These are phyloP conservation scores for Drosophila algonquin DNA, from an alignment of 2,888 invertebrate genomes.

Conservation along the genomic window DNA sequence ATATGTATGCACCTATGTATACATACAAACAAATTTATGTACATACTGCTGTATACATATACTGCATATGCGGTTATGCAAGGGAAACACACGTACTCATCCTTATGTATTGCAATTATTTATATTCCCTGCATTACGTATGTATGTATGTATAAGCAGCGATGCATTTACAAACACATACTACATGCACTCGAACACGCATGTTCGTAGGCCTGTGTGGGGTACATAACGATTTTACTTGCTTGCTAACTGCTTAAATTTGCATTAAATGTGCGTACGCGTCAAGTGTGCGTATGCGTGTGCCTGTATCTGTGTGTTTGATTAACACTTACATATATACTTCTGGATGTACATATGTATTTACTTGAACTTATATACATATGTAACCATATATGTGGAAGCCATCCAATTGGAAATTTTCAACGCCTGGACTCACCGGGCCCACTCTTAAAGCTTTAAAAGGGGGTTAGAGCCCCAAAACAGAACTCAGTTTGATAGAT, in stretches of 20 bases:
- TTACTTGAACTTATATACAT: conserved; percentile 18
- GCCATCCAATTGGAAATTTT: conserved; percentile 73
- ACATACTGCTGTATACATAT: conserved; percentile 22
- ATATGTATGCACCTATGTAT: conserved; percentile 5
- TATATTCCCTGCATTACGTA: conserved; percentile 78
- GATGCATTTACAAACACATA: conserved; percentile 33
- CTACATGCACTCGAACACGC: conserved; percentile 1
- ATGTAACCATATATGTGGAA: conserved; percentile 16
- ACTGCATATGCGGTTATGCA: conserved; percentile 72
- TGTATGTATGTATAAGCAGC: conserved; percentile 64
- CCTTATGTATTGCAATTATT: conserved; percentile 73
- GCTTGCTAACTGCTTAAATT: conserved; percentile 80
- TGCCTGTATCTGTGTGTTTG: not conserved
- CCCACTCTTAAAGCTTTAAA: conserved; percentile 48
- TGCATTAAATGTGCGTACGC: conserved; percentile 78
- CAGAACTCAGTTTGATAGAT: conserved; percentile 1
- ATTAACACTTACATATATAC: conserved; percentile 5
- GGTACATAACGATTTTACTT: conserved; percentile 69
- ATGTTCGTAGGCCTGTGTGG: conserved; percentile 34
- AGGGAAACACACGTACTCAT: conserved; percentile 39
- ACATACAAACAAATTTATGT: conserved; percentile 3
- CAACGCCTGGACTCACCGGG: conserved; percentile 66
- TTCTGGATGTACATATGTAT: conserved; percentile 17
- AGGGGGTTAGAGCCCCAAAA: conserved; percentile 1
- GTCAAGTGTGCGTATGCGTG: conserved; percentile 33